These are phyloP conservation scores for Cyanoramphus novaezelandiae DNA, from an alignment of 2,113 vertebrate genomes.

Conservation along the genomic window DNA sequence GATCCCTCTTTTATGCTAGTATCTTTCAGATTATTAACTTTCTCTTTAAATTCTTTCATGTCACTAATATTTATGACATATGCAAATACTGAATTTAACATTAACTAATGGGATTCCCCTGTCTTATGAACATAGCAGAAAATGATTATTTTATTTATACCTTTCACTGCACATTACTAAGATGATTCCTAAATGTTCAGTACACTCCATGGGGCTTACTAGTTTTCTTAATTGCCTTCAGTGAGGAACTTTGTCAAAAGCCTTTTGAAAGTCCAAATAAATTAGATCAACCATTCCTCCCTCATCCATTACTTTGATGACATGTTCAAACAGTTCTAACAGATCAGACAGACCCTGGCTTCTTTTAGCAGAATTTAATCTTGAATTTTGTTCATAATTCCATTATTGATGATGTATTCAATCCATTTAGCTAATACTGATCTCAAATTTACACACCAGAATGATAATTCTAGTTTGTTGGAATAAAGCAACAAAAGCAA, in stretches of 20 bases:
- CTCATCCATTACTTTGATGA: conserved; percentile 14
- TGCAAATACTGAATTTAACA: background rate
- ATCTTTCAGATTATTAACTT: background rate
- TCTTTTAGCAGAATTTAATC: background rate
- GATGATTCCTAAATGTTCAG: background rate
- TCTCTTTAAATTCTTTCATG: background rate
- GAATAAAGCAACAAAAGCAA: background rate
- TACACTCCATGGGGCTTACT: background rate
- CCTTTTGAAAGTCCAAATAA: conserved; percentile 5
- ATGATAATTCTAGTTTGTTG: background rate
- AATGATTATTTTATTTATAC: background rate
- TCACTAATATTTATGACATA: background rate
- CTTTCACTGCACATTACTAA: background rate
- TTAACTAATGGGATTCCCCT: background rate
- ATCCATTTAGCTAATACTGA: background rate
- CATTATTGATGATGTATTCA: background rate
- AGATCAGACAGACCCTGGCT: background rate
- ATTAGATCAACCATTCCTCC: conserved; percentile 8
- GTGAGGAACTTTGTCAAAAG: conserved; percentile 5
- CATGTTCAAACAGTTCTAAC: background rate
- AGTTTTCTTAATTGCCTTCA: conserved; percentile 1
- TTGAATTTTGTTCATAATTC: background rate
- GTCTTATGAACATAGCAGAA: background rate
- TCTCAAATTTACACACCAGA: background rate
- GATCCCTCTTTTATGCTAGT: background rate